These are phyloP conservation scores for Muscicapa comitata DNA, from an alignment of 2,797 vertebrate genomes.

Conservation along the genomic window DNA sequence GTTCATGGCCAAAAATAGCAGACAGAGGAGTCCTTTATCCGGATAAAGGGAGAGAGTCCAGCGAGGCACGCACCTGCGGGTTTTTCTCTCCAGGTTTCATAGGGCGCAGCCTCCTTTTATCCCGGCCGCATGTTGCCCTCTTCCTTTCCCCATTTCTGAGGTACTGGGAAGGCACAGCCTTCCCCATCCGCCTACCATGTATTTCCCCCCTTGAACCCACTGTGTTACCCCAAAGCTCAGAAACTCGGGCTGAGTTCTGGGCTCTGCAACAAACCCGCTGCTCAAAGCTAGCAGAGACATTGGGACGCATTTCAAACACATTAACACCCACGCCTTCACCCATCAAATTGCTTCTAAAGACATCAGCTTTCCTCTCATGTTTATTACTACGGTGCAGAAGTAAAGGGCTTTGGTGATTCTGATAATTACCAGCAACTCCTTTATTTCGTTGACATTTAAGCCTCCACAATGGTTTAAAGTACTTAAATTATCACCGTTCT, in stretches of 20 bases:
- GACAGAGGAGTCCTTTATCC: neutral
- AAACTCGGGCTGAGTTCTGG: rapidly evolving
- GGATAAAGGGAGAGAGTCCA: too few relatives aligned
- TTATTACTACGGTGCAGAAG: neutral
- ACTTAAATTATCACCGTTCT: neutral
- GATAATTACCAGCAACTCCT: neutral
- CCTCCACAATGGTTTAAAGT: neutral
- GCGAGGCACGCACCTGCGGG: rapidly evolving
- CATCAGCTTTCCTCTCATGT: neutral
- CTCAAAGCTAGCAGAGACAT: rapidly evolving
- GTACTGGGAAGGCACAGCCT: rapidly evolving
- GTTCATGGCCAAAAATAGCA: neutral
- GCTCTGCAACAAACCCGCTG: neutral
- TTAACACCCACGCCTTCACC: neutral
- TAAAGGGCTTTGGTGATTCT: neutral
- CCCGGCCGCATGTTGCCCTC: too few relatives aligned
- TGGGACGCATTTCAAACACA: rapidly evolving
- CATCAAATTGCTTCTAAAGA: too few relatives aligned
- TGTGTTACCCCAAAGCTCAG: too few relatives aligned
- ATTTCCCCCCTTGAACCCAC: rapidly evolving
- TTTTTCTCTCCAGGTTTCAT: rapidly evolving
- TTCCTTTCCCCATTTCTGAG: too few relatives aligned
- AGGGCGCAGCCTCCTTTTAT: neutral
- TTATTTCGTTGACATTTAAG: neutral
- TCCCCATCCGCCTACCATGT: rapidly evolving